Percentiles rank a stretch among this genome's conserved stretches.
Evolutionary conservation across 2,888 invertebrate species (phyloP).

Genomic region (Nezara viridula): DNA sequence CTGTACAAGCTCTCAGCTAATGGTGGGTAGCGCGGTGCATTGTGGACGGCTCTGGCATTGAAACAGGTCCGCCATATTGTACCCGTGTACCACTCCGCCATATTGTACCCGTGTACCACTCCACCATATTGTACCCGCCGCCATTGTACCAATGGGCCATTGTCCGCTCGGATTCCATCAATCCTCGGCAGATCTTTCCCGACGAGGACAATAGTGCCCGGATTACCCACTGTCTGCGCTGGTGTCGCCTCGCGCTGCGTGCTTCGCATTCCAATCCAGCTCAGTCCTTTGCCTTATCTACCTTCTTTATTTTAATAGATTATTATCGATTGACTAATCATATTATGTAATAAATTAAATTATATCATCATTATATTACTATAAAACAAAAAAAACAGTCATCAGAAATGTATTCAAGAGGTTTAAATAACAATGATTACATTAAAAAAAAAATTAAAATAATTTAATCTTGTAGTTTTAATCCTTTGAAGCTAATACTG

Average conservation of each 20-base stretch:
- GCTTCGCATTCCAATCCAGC: not conserved
- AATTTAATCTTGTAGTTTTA: too few species aligned
- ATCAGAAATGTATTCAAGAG: too few species aligned
- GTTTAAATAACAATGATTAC: too few species aligned
- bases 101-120: slow-evolving; percentile 14
- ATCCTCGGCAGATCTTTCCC: slow-evolving; percentile 17
- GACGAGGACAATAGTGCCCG: not conserved
- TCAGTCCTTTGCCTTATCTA: not conserved
- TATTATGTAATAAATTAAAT: too few species aligned
- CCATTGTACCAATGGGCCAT: not conserved
- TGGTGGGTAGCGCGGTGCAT: not conserved
- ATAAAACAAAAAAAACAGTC: too few species aligned
- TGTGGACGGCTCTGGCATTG: not conserved
- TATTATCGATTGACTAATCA: too few species aligned
- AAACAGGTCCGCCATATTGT: slow-evolving; percentile 19
- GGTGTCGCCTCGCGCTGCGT: not conserved
- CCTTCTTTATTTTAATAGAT: not conserved
- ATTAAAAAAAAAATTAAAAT: too few species aligned
- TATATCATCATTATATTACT: too few species aligned
- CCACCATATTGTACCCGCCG: slow-evolving; percentile 9
- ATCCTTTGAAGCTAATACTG: too few species aligned
- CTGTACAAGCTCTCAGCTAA: slow-evolving; percentile 16
- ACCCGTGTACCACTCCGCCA: slow-evolving; percentile 9
- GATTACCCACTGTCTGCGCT: not conserved
- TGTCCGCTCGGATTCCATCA: not conserved